Percentiles rank a stretch among this genome's conserved stretches.
phyloP scores from a whole-genome alignment of 2,888 invertebrate species.

The Nesidiocoris tenuis region DNA sequence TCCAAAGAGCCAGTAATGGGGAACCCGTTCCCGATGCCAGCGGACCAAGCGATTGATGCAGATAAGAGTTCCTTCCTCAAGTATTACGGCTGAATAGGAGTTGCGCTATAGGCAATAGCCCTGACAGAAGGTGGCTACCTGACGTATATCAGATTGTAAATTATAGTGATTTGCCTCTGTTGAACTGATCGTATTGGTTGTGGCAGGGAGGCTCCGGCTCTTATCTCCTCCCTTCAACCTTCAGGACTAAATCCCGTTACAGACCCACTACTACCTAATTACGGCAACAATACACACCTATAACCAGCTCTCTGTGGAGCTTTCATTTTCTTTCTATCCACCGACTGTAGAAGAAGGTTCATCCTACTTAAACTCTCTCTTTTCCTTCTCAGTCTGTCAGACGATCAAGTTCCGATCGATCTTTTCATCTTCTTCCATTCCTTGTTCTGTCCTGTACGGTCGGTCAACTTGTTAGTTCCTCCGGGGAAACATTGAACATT shows the following conservation, averaged over 20 bases:
- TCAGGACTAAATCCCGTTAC: conserved; percentile 35
- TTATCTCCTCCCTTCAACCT: conserved; percentile 33
- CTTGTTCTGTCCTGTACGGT: neutral
- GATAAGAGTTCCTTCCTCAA: conserved; percentile 19
- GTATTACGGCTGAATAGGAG: conserved; percentile 39
- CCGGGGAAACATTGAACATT: too few relatives aligned
- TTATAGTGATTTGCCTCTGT: conserved; percentile 42
- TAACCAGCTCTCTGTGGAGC: conserved; percentile 13
- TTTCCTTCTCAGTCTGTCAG: neutral
- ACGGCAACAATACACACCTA: conserved; percentile 42
- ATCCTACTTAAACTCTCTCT: neutral
- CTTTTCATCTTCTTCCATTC: neutral
- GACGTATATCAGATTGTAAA: conserved; percentile 44
- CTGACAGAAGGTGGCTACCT: conserved; percentile 44
- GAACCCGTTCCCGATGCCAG: conserved; percentile 12
- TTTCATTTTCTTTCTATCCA: conserved; percentile 25
- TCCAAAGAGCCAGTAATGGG: conserved; percentile 12
- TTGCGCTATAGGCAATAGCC: conserved; percentile 36
- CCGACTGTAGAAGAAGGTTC: neutral
- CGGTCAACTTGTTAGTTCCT: too few relatives aligned
- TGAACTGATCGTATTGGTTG: conserved; percentile 34
- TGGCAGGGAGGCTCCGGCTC: conserved; percentile 11
- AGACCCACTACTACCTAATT: conserved; percentile 38
- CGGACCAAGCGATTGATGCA: conserved; percentile 18
- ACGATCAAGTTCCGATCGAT: neutral